Percentiles rank a stretch among this genome's conserved stretches.
Conservation (phyloP, 2,888 invertebrate species). For the Rhagonycha fulva region DNA sequence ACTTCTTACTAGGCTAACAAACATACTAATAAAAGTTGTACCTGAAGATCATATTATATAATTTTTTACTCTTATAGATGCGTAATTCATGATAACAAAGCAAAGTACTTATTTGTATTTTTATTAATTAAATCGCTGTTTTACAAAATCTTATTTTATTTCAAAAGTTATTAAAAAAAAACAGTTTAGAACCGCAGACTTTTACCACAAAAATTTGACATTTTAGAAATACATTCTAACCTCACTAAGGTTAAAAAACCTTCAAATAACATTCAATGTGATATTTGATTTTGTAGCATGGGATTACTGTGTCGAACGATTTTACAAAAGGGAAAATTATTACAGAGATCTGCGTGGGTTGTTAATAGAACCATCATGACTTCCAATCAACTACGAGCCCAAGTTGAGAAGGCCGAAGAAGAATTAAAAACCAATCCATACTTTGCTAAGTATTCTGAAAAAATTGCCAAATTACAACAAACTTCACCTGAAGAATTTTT, state of each 20-base stretch:
- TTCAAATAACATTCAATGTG: not conserved
- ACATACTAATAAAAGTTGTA: constrained; percentile 45
- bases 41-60: constrained; percentile 34
- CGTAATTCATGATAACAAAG: not conserved
- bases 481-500: constrained; percentile 77
- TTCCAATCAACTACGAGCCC: not conserved
- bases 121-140: not conserved
- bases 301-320: not conserved
- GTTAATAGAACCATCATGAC: constrained; percentile 15
- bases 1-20: constrained; percentile 56
- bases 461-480: constrained; percentile 74
- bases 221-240: not conserved
- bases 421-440: constrained; percentile 73
- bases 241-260: not conserved
- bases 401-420: constrained; percentile 58
- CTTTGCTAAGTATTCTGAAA: constrained; percentile 78
- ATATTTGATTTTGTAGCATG: not conserved
- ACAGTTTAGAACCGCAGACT: not conserved
- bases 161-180: too few species aligned
- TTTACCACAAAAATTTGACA: not conserved
- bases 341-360: not conserved
- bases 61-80: not conserved
- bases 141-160: not conserved
- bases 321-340: not conserved
- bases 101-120: not conserved